phyloP scores from a whole-genome alignment of 1,140 invertebrate species.

The Conopomorpha cramerella region DNA sequence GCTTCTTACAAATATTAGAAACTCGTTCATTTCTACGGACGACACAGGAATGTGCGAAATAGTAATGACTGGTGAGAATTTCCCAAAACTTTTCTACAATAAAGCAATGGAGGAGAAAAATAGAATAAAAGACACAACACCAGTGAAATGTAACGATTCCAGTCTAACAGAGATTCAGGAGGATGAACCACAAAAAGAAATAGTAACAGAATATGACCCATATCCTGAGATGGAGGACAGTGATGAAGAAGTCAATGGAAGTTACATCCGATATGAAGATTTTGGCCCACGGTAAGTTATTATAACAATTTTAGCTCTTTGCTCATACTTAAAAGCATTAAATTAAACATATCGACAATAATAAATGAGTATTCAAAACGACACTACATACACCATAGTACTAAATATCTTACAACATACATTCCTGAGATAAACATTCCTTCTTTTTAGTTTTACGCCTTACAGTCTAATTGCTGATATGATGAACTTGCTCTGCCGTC shows the following conservation, averaged over 20 bases:
- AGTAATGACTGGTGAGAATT: conserved; percentile 78
- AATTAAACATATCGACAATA: too few species aligned
- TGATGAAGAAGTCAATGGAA: conserved; percentile 67
- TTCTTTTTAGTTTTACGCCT: too few species aligned
- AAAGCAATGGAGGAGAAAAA: conserved; percentile 40
- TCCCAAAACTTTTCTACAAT: conserved; percentile 68
- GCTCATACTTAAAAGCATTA: background rate
- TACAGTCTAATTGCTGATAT: too few species aligned
- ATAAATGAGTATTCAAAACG: too few species aligned
- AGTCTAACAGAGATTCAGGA: conserved; percentile 69
- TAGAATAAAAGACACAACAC: conserved; percentile 19
- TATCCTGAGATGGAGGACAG: conserved; percentile 79
- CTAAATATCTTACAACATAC: too few species aligned
- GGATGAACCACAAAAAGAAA: conserved; percentile 63
- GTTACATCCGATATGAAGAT: conserved; percentile 67
- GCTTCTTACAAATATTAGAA: conserved; percentile 88
- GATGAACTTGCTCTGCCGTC: too few species aligned
- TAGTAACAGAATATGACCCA: conserved; percentile 64
- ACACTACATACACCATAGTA: conserved; percentile 1
- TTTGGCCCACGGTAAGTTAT: conserved; percentile 68
- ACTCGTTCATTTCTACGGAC: conserved; percentile 94
- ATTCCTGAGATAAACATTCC: too few species aligned
- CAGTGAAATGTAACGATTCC: conserved; percentile 56
- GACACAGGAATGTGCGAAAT: conserved; percentile 84
- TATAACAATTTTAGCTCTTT: background rate